A percentile compares a stretch with the other conserved stretches of the same genome.
Evolutionary conservation across 2,888 invertebrate genomes (phyloP).

Genomic region (Drosophila rubida): DNA sequence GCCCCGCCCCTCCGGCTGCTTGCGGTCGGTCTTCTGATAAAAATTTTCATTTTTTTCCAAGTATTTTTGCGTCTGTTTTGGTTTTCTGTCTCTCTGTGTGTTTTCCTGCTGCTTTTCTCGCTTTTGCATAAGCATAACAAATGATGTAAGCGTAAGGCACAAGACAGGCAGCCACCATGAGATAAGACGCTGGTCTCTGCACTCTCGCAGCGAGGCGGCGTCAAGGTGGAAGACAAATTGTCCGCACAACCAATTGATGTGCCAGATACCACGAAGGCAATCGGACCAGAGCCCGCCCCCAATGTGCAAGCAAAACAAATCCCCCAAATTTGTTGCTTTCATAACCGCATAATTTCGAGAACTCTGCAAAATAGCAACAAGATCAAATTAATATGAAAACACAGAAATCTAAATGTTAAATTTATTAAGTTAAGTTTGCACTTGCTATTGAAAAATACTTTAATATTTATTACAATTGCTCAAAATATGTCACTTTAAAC

Average conservation of each 20-base stretch:
- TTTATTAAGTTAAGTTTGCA: no score
- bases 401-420: no score
- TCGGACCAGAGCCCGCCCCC: not conserved
- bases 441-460: no score
- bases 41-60: conserved; percentile 30
- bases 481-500: no score
- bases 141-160: conserved; percentile 47
- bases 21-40: conserved; percentile 56
- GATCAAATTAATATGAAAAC: no score
- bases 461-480: no score
- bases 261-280: conserved; percentile 10
- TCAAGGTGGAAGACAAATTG: conserved; percentile 47
- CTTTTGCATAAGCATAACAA: conserved; percentile 61
- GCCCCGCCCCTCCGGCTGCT: conserved; percentile 3
- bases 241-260: conserved; percentile 32
- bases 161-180: conserved; percentile 21
- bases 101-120: not conserved
- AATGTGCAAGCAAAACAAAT: not conserved
- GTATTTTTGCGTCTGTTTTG: conserved; percentile 7
- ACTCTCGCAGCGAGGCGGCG: conserved; percentile 4
- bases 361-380: not conserved
- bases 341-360: not conserved
- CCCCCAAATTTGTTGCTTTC: not conserved
- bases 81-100: not conserved
- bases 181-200: conserved; percentile 38